Evolutionary conservation across 2,888 invertebrate genomes (phyloP).

Genomic region (Monopis laevigella): DNA sequence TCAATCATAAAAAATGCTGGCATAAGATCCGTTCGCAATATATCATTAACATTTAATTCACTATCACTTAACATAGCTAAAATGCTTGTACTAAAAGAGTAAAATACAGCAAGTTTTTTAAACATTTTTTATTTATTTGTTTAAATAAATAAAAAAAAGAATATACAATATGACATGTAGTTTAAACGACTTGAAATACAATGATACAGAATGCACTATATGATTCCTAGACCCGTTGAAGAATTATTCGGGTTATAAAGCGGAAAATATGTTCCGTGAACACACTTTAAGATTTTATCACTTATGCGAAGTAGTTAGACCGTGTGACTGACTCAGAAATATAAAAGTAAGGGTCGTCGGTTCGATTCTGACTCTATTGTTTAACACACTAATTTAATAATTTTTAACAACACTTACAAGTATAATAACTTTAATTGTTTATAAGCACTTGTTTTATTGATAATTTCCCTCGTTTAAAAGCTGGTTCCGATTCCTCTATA

Average conservation of each 20-base stretch:
- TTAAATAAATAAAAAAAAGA: no score
- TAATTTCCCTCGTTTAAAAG: no score
- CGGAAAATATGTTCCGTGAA: conserved; percentile 37
- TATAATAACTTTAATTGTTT: no score
- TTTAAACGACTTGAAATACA: no score
- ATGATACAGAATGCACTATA: no score
- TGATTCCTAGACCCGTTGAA: not conserved
- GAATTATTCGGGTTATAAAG: conserved; percentile 46
- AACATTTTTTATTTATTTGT: no score
- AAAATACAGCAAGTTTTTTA: no score
- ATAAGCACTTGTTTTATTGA: no score
- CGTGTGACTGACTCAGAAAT: not conserved
- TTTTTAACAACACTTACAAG: not conserved
- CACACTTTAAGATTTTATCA: not conserved
- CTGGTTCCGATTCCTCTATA: no score
- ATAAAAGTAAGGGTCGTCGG: not conserved
- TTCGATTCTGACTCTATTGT: not conserved
- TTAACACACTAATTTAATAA: not conserved
- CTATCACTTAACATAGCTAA: conserved; percentile 28
- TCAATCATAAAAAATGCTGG: conserved; percentile 71
- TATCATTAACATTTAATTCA: conserved; percentile 71
- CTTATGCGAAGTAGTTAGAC: no score
- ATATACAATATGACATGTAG: no score
- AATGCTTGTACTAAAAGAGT: no score
- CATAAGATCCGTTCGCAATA: conserved; percentile 74